Evolutionary conservation across 2,888 invertebrate species (phyloP).

Genomic region (Phyllotreta striolata): DNA sequence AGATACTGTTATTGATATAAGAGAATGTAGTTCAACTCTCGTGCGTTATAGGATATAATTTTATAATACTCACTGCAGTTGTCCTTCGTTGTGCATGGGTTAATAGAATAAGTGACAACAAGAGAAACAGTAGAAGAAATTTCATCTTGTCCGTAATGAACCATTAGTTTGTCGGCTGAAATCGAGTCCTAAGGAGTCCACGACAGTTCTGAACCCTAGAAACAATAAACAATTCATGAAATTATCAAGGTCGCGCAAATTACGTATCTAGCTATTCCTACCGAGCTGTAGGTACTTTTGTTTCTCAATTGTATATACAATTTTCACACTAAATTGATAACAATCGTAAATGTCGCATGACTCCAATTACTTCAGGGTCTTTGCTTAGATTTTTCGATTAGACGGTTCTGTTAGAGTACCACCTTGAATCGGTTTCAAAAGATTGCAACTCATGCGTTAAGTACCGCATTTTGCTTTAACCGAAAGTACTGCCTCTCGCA

Average conservation of each 20-base stretch:
- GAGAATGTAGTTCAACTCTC: slow-evolving; percentile 12
- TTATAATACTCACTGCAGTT: slow-evolving; percentile 22
- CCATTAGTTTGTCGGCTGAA: slow-evolving; percentile 21
- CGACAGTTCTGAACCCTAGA: slow-evolving; percentile 32
- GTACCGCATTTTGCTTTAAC: too few species aligned
- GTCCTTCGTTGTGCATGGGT: slow-evolving; percentile 34
- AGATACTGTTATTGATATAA: background rate
- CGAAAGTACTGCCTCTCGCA: background rate
- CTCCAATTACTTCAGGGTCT: slow-evolving; percentile 9
- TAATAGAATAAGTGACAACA: slow-evolving; percentile 26
- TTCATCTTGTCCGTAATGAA: slow-evolving; percentile 29
- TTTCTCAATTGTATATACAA: too few species aligned
- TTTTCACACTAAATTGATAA: background rate
- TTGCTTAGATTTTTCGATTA: slow-evolving; percentile 2
- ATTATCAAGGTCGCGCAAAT: too few species aligned
- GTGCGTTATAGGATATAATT: slow-evolving; percentile 1
- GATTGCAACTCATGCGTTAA: slow-evolving; percentile 4
- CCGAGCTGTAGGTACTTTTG: too few species aligned
- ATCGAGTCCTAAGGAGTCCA: slow-evolving; percentile 26
- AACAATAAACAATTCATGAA: background rate
- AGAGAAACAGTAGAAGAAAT: slow-evolving; percentile 28
- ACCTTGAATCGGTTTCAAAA: slow-evolving; percentile 17
- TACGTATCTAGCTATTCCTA: too few species aligned
- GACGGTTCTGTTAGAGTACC: slow-evolving; percentile 1
- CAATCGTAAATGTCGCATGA: background rate